Evolutionary conservation across 2,113 vertebrate genomes (phyloP), one percentile per base, ranked within the genome.

Genomic region (Henicopernis longicauda): DNA sequence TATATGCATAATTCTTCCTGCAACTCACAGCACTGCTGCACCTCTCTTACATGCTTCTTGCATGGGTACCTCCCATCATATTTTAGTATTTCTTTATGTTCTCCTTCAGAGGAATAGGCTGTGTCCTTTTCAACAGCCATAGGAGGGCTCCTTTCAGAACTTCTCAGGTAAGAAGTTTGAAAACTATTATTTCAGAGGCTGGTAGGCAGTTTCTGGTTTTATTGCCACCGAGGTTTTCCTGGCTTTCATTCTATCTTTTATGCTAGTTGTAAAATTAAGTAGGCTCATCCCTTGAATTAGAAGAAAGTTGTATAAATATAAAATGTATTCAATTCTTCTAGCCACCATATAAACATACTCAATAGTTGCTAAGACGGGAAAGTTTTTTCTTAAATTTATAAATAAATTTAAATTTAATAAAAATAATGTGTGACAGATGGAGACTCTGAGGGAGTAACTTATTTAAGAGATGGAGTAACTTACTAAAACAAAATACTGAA

Each of bases 1-100:
- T n/a, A 22, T 8, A 31, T 0, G 0, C 19, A 11, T 8, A 13
- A 10, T n/a, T 34, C 61, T 82, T 71, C 38, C 52, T 7, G 2
- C 61, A 65, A 69, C 79, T 81, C 45, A 5, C 23, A 40, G 6
- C 17, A 3, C 38, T 25, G 66, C n/a, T 40, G 49, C 70, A n/a
- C 26, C 19, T 44, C 38, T 72, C 42, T 27, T 31, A 18, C 20
- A 1, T 13, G 18, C 27, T 54, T 22, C 78, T 10, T 44, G 12
- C 16, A 5, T 13, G 45, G n/a, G 55, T 58, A 66, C 16, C 21
- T 70, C 73, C 57, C 32, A 10, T 61, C 3, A 0, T 29, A 23
- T 57, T 50, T 32, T 29, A 74, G 67, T 40, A 31, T 78, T 62
- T 63, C 22, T 63, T 72, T 38, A 17, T 36, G 47, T 44, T 54